Evolutionary conservation across 2,888 invertebrate genomes (phyloP), one percentile per base, ranked within the genome.

Genomic region (Macaria notata): DNA sequence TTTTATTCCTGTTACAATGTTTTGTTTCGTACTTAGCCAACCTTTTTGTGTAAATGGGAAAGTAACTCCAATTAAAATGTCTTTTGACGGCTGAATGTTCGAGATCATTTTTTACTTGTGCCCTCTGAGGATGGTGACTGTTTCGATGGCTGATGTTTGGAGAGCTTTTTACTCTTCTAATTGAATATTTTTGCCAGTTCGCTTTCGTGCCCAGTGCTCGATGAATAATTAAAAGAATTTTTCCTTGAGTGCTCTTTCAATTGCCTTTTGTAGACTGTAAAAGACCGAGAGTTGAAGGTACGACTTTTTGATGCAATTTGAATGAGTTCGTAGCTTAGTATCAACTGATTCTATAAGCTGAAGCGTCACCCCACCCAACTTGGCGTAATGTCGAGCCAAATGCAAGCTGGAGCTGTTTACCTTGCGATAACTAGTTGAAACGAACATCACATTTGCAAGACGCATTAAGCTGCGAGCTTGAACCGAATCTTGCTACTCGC

Each of bases 171-270:
- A 69, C 71, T 63, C 66, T 57, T 70, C 65, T 77, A 79, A 78
- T 79, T 77, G 71, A 76, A 79, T 76, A 77, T 76, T 73, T 41
- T 75, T 62, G 61, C 67, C 61, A 56, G 63, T 70, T 70, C 65
- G 49, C 64, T 69, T 63, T 60, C 59, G 53, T 62, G 64, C 52
- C 56, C 68, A 78, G 71, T 75, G 68, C 68, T 65, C 61, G 59
- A 68, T 79, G 75, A 81, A 79, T 79, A 79, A 79, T 78, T 75
- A 76, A 76, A 69, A 65, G 62, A 69, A 69, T 64, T 63, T 72
- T 73, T 73, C 66, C 60, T 64, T 66, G 56, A 54, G 56, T 43
- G 56, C 48, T 55, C 51, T 53, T 52, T 46, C 47, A 54, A 29
- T 53, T 9, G 6, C 41, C 43, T 53, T 56, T 58, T 48, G 46